phyloP scores from a whole-genome alignment of 2,888 invertebrate species.

The Hetaerina titia region DNA sequence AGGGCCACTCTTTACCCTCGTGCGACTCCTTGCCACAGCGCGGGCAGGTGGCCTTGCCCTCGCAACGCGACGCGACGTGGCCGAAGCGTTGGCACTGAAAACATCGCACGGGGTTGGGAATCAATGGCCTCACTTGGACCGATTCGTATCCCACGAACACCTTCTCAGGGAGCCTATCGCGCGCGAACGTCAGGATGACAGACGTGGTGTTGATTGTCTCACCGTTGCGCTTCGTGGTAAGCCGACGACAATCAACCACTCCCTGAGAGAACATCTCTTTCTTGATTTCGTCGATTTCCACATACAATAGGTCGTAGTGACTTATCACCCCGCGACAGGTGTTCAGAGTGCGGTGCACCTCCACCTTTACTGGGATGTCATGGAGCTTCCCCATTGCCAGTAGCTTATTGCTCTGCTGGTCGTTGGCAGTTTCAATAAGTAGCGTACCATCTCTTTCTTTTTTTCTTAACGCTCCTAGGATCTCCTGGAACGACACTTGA shows the following conservation, averaged over 20 bases:
- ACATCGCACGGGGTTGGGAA: neutral
- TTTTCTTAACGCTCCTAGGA: neutral
- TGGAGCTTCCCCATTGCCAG: neutral
- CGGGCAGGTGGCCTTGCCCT: constrained; percentile 16
- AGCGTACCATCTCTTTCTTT: neutral
- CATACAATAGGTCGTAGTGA: neutral
- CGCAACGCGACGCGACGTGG: neutral
- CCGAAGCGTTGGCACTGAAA: neutral
- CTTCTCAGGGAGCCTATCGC: neutral
- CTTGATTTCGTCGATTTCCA: neutral
- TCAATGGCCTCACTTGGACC: neutral
- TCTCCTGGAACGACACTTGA: neutral
- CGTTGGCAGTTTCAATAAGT: neutral
- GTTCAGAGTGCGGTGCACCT: neutral
- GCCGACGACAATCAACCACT: neutral
- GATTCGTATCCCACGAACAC: neutral
- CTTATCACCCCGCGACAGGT: constrained; percentile 1
- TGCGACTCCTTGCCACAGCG: neutral
- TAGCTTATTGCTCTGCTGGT: neutral
- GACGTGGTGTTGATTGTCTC: neutral
- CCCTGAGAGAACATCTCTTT: neutral
- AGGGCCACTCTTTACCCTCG: no score
- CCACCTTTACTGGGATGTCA: neutral
- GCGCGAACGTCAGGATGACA: neutral
- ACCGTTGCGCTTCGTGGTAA: neutral